Evolutionary conservation across 2,113 vertebrate species (phyloP).

Genomic region (Crotalus horridus): DNA sequence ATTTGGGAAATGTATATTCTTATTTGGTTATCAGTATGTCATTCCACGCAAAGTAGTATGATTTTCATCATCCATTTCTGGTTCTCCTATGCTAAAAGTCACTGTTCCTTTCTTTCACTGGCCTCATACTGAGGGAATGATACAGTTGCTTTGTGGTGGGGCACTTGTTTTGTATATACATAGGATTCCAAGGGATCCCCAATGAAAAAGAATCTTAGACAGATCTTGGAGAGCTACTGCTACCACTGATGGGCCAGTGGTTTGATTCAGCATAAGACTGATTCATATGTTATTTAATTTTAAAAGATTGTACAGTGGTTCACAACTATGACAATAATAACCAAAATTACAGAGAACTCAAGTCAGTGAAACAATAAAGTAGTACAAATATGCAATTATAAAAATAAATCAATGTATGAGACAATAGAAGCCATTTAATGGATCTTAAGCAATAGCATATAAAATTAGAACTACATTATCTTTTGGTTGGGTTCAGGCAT

Average conservation of each 20-base stretch:
- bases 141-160: background rate
- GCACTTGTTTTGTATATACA: background rate
- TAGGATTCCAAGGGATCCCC: background rate
- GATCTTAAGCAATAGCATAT: background rate
- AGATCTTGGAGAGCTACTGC: background rate
- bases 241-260: background rate
- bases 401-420: background rate
- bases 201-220: background rate
- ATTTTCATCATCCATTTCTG: background rate
- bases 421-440: background rate
- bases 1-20: background rate
- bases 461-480: background rate
- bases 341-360: background rate
- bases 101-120: background rate
- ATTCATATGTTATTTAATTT: background rate
- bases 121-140: background rate
- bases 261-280: background rate
- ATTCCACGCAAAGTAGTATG: background rate
- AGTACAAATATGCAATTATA: background rate
- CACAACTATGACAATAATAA: background rate
- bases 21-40: background rate
- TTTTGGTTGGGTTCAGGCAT: background rate
- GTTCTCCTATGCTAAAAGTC: background rate
- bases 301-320: background rate
- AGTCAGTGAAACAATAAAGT: background rate